Evolutionary conservation across 2,888 invertebrate species (phyloP).

Genomic region (Epistrophe eligans): DNA sequence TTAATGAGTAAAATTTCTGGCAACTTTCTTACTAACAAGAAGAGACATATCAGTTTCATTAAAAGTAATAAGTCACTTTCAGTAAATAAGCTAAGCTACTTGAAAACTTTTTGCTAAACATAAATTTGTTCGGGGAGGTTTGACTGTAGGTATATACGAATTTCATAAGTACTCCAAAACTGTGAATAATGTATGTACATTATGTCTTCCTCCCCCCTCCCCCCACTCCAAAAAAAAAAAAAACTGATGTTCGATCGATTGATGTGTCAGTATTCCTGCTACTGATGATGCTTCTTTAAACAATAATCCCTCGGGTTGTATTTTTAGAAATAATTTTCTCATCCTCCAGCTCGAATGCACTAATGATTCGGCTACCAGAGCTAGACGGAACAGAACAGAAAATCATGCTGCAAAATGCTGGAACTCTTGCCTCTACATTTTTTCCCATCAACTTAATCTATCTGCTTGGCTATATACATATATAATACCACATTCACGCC

Average conservation of each 20-base stretch:
- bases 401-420: constrained; percentile 72
- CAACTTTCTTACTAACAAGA: too few relatives aligned
- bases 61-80: too few relatives aligned
- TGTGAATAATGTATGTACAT: too few relatives aligned
- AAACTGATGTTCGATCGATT: constrained; percentile 54
- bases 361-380: constrained; percentile 74
- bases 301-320: constrained; percentile 38
- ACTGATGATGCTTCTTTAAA: constrained; percentile 39
- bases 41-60: too few relatives aligned
- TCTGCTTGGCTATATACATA: constrained; percentile 10
- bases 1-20: too few relatives aligned
- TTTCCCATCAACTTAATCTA: constrained; percentile 63
- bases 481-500: constrained; percentile 74
- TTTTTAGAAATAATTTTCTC: constrained; percentile 71
- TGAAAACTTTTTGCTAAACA: too few relatives aligned
- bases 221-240: too few relatives aligned
- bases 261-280: constrained; percentile 69
- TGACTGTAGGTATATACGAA: too few relatives aligned
- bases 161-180: too few relatives aligned
- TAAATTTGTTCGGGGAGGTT: too few relatives aligned
- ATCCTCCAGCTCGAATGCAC: constrained; percentile 69
- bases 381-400: constrained; percentile 46
- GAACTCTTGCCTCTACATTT: constrained; percentile 67
- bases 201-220: too few relatives aligned
- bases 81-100: too few relatives aligned